phyloP scores from a whole-genome alignment of 2,888 invertebrate species.

The Epirrita christyi region DNA sequence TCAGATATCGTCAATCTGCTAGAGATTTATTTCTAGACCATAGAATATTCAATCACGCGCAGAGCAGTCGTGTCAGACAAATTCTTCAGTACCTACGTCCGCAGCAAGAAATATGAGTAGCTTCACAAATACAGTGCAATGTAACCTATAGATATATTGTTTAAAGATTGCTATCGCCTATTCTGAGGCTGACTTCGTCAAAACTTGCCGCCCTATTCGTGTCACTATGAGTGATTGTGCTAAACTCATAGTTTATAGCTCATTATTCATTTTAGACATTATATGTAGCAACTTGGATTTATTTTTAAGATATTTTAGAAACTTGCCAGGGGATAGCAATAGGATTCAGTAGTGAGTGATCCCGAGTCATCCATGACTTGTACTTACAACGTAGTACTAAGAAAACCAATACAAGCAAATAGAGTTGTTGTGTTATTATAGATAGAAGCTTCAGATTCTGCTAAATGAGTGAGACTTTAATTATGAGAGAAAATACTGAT shows the following conservation, averaged over 20 bases:
- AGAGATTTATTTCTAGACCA: slow-evolving; percentile 23
- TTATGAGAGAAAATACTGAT: slow-evolving; percentile 29
- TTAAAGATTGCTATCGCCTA: slow-evolving; percentile 20
- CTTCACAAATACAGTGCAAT: not conserved
- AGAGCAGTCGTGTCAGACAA: slow-evolving; percentile 13
- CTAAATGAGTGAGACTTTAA: slow-evolving; percentile 20
- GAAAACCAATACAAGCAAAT: slow-evolving; percentile 13
- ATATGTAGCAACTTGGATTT: slow-evolving; percentile 51
- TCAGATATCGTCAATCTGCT: slow-evolving; percentile 22
- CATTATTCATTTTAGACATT: slow-evolving; percentile 67
- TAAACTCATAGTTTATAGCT: slow-evolving; percentile 82
- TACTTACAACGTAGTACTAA: slow-evolving; percentile 23
- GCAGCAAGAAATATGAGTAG: not conserved
- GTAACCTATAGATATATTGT: not conserved
- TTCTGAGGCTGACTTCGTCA: slow-evolving; percentile 31
- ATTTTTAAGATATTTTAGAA: slow-evolving; percentile 53
- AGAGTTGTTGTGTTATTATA: slow-evolving; percentile 10
- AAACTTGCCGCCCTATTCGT: slow-evolving; percentile 62
- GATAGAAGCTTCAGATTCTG: slow-evolving; percentile 18
- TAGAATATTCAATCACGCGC: slow-evolving; percentile 15
- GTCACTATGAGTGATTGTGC: slow-evolving; percentile 84
- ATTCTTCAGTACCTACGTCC: slow-evolving; percentile 12
- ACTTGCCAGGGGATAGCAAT: slow-evolving; percentile 48
- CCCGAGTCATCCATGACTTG: slow-evolving; percentile 21
- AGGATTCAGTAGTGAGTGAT: slow-evolving; percentile 4